Percentiles rank a stretch among this genome's conserved stretches.
These are phyloP conservation scores for Zapus hudsonius DNA, from an alignment of 2,113 vertebrate species.

Conservation along the genomic window DNA sequence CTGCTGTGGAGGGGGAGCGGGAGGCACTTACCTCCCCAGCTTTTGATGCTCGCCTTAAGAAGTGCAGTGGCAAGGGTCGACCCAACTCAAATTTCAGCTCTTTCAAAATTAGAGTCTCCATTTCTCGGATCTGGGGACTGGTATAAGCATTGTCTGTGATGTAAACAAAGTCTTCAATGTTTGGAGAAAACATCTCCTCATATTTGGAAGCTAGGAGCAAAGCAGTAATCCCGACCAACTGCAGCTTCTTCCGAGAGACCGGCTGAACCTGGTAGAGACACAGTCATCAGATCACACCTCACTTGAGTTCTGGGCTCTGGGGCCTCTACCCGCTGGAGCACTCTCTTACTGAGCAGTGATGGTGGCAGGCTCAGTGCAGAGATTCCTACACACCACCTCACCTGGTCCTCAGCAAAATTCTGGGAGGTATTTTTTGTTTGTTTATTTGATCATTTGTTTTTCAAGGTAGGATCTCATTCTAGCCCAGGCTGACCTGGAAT, in stretches of 20 bases:
- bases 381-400: background rate
- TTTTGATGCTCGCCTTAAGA: conserved; percentile 94
- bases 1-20: background rate
- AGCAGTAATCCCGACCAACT: conserved; percentile 93
- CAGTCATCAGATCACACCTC: background rate
- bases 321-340: no score
- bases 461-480: no score
- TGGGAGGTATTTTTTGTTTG: background rate
- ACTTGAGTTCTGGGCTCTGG: background rate
- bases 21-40: conserved; percentile 89
- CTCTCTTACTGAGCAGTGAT: background rate
- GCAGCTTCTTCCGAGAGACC: conserved; percentile 91
- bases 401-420: background rate
- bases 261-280: conserved; percentile 87
- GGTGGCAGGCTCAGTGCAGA: background rate
- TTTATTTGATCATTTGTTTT: background rate
- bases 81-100: conserved; percentile 92
- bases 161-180: conserved; percentile 94
- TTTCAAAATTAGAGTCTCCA: conserved; percentile 91
- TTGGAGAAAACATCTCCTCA: conserved; percentile 93
- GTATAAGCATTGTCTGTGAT: conserved; percentile 94
- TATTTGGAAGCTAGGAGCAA: conserved; percentile 96
- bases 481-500: no score
- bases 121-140: conserved; percentile 90
- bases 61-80: conserved; percentile 94